Conservation (phyloP, 2,888 invertebrate genomes). For the Drosophila nr. medialis region DNA sequence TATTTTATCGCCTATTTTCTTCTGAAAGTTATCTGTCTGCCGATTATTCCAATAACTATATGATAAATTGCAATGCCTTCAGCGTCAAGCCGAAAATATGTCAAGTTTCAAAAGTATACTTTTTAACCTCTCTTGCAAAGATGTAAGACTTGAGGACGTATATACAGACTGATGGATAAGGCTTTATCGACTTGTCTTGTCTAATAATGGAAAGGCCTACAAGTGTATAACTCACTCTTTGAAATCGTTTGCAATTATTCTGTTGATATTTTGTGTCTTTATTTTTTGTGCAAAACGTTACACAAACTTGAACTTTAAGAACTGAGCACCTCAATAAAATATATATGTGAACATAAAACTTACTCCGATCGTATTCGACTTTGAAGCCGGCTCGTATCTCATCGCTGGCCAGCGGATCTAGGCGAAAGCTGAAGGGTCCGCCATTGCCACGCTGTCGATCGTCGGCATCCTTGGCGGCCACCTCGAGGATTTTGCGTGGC, state of each 20-base stretch:
- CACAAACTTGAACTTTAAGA: too few species aligned
- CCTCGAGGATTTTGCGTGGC: conserved; percentile 95
- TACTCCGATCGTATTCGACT: conserved; percentile 97
- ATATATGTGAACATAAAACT: conserved; percentile 81
- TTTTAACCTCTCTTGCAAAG: not conserved
- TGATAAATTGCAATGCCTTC: not conserved
- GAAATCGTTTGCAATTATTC: too few species aligned
- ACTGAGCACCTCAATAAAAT: too few species aligned
- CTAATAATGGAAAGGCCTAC: too few species aligned
- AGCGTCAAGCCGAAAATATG: not conserved
- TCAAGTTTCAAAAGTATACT: not conserved
- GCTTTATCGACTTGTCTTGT: too few species aligned
- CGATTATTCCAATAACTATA: not conserved
- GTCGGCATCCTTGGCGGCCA: conserved; percentile 95
- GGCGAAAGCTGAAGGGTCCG: conserved; percentile 95
- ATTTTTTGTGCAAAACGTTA: too few species aligned
- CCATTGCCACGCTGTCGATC: conserved; percentile 96
- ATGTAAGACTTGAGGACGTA: not conserved
- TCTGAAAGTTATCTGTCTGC: not conserved
- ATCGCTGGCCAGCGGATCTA: conserved; percentile 96
- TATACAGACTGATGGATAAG: not conserved
- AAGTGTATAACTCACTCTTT: too few species aligned
- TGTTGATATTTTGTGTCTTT: too few species aligned
- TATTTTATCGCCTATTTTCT: not conserved
- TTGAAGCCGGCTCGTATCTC: conserved; percentile 96